Evolutionary conservation across 2,113 vertebrate species (phyloP), one percentile per base, ranked within the genome.

Genomic region (Melanotaenia duboulayi): DNA sequence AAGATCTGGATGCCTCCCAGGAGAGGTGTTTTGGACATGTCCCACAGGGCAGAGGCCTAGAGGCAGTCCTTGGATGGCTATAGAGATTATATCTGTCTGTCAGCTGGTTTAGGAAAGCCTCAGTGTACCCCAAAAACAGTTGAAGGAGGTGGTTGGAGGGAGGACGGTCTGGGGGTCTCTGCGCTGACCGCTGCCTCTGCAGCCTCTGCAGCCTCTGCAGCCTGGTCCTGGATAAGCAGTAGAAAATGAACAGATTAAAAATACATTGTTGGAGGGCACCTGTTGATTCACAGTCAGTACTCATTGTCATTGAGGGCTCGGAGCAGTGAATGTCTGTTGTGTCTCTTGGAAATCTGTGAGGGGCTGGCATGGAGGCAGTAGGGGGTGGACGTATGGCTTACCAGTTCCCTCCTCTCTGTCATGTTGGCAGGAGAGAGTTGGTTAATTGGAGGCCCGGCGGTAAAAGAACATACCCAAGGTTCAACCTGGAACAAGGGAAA

Each of bases 401-500:
- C 69, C 62, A 68, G 73, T 80, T 83, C 78, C 85, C 78, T 76
- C 37, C 80, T 87, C 69, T 78, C 84, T 91, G 74, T 89, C 80
- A 85, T 86, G 84, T 90, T 76, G 81, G 83, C 58, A 32, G 74
- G 84, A 76, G 80, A 79, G 83, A 83, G 58, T 28, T 80, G 83
- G 69, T 86, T 94, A 94, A 93, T 94, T 93, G 90, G 90, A 91
- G 80, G 86, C 89, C 90, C 80, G 69, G 81, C 84, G 81, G 89
- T 92, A 90, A 87, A 89, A 91, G 78, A 87, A 91, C 79, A 83
- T 71, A 74, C 48, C 79, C 63, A 90, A 83, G 83, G 81, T 71
- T 87, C 82, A 70, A 64, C 46, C 49, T 67, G 35, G 77, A 90
- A 81, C 23, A 57, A 66, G 80, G 64, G 76, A 61, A n/a, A 65